Evolutionary conservation across 2,797 vertebrate species (phyloP), one percentile per base, ranked within the genome.

Genomic region (Crenuchus spilurus): DNA sequence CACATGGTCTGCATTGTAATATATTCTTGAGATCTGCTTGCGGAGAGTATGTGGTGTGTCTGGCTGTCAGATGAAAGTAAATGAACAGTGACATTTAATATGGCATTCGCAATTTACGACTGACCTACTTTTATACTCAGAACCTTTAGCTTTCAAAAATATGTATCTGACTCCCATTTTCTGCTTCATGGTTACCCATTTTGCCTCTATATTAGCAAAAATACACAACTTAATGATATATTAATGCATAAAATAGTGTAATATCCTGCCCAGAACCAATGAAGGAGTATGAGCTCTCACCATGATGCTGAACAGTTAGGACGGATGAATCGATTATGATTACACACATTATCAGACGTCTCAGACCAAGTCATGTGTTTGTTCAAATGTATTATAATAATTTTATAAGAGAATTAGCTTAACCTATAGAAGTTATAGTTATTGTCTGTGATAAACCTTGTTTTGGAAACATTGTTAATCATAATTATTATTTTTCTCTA

Each of bases 21-120:
- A 75, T 75, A 30, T 75, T 54, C 14, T 69, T 68, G 1, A 33
- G 61, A 39, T 35, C 26, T 55, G 30, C 58, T 28, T 46, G 16
- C 24, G 30, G 30, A 46, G 33, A 22, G 4, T 26, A 4, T 37
- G 33, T 33, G 30, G 67, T 62, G 51, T 72, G 31, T 57, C 37
- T 52, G 41, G 22, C 68, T 69, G 82, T 76, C 75, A 62, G 81
- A 86, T 60, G 51, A 82, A 51, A 83, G 84, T 84, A 69, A 44
- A 37, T 70, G 78, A 76, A 80, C 69, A 81, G 78, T 86, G 85
- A 88, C 88, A 88, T 86, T 72, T 80, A 84, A 84, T 86, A 85
- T 83, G 89, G 86, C 84, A 85, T 75, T 84, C 81, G 74, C 85
- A 88, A 84, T 86, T 89, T 85, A 83, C 84, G 60, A 51, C 72